Conservation (phyloP, 2,797 vertebrate species). For the Sorex maritimensis region DNA sequence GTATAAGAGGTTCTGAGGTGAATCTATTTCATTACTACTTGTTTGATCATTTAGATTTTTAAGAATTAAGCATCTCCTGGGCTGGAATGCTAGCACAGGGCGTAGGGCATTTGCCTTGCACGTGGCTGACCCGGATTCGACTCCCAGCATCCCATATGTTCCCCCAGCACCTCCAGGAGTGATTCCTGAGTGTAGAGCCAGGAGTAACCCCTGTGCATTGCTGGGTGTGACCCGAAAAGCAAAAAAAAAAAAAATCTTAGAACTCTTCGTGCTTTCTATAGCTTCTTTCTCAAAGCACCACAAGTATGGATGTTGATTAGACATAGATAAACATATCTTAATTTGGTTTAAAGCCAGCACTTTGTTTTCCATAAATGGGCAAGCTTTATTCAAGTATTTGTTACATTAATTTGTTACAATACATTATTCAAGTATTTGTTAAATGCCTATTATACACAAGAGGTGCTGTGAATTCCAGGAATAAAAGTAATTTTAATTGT, state of each 20-base stretch:
- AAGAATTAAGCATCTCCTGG: background rate
- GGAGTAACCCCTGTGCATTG: no score
- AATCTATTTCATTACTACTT: background rate
- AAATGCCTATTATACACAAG: background rate
- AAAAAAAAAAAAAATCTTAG: background rate
- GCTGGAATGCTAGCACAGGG: no score
- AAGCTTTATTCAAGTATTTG: background rate
- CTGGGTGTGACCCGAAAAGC: no score
- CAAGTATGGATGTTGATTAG: background rate
- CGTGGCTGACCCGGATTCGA: no score
- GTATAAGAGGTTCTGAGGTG: background rate
- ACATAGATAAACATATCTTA: background rate
- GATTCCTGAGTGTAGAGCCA: no score
- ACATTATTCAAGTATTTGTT: background rate
- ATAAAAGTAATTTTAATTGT: background rate
- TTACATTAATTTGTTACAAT: background rate
- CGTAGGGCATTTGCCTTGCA: no score
- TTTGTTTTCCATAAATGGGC: background rate
- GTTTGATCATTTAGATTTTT: constrained; percentile 23
- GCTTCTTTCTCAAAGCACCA: background rate
- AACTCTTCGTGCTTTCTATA: background rate
- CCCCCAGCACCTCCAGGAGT: no score
- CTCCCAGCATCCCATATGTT: no score
- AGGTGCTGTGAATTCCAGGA: background rate
- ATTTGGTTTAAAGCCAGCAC: background rate